Conservation (phyloP, 2,113 vertebrate species). For the Takifugu flavidus region DNA sequence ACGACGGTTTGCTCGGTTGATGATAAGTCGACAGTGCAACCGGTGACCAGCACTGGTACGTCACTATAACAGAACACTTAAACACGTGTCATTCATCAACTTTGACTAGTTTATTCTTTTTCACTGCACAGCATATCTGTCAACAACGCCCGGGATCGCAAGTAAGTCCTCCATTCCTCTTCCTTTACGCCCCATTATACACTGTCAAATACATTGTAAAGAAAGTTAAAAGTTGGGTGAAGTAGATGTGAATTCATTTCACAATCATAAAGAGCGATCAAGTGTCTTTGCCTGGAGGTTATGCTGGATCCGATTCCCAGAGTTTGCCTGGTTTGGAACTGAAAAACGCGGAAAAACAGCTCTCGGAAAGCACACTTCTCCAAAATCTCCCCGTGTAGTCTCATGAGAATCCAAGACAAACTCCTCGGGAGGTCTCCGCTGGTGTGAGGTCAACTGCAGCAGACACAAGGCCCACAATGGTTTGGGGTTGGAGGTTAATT, state of each 20-base stretch:
- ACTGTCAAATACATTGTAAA: not conserved
- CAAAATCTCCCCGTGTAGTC: conserved; percentile 51
- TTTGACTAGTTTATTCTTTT: conserved; percentile 9
- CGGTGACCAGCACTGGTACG: conserved; percentile 27
- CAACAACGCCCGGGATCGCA: not conserved
- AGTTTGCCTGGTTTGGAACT: conserved; percentile 41
- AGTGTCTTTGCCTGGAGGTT: conserved; percentile 17
- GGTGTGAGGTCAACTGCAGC: conserved; percentile 54
- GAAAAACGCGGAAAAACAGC: conserved; percentile 47
- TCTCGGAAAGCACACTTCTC: conserved; percentile 28
- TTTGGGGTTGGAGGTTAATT: conserved; percentile 65
- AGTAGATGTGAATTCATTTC: not conserved
- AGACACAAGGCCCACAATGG: conserved; percentile 54
- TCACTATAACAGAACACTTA: not conserved
- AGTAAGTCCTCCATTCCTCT: conserved; percentile 41
- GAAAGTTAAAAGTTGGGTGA: not conserved
- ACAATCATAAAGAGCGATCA: conserved; percentile 9
- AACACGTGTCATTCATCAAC: not conserved
- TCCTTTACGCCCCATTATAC: not conserved
- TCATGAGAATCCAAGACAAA: conserved; percentile 60
- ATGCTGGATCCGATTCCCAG: conserved; percentile 36
- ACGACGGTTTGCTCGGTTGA: conserved; percentile 40
- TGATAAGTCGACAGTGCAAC: conserved; percentile 8
- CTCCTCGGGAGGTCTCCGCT: conserved; percentile 63
- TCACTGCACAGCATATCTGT: conserved; percentile 33